Evolutionary conservation across 1,140 invertebrate genomes (phyloP), one percentile per base, ranked within the genome.

Genomic region (Papilio xuthus): DNA sequence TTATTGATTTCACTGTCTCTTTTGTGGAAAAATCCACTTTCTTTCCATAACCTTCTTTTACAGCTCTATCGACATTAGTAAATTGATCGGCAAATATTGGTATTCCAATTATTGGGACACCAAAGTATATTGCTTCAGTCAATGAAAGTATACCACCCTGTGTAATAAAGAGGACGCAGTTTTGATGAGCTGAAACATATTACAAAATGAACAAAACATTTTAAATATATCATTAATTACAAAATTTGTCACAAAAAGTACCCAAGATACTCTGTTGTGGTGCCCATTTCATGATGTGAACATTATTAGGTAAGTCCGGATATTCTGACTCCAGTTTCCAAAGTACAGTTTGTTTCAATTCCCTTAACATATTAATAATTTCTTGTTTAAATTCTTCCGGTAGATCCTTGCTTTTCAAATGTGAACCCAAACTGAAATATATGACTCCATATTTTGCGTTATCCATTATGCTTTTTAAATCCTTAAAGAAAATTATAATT

Each of bases 81-180:
- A 88, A 92, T 83, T 97, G 96, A 88, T 97, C 96, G 13, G 92
- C 94, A 41, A 95, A 96, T 20, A 97, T 92, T 15, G 96, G 96
- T 81, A 97, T 95, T 10, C 95, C 96, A 15, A 97, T 92, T 0
- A 96, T 90, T 0, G 96, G 96, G 3, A 96, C 95, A 37, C 95
- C 96, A 73, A 95, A 94, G 83, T 95, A 95, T 23, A 96, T 90
- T 1, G 96, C 94, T 86, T 97, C 97, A 44, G 95, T 95, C 2
- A 94, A 93, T 47, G 96, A 96, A 47, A 96, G 92, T n/a, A 96
- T 86, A 42, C 96, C 96, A 12, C 95, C 96, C 80, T 97, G 96
- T 0, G 96, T 96, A 32, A 97, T 95, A 79, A 97, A 96, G 0
- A 95, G 87, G 37, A 94, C 88, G 15, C 96, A 94, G 77, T 96